These are phyloP conservation scores for Drosophila teissieri DNA, from an alignment of 1,140 invertebrate species.

Conservation along the genomic window DNA sequence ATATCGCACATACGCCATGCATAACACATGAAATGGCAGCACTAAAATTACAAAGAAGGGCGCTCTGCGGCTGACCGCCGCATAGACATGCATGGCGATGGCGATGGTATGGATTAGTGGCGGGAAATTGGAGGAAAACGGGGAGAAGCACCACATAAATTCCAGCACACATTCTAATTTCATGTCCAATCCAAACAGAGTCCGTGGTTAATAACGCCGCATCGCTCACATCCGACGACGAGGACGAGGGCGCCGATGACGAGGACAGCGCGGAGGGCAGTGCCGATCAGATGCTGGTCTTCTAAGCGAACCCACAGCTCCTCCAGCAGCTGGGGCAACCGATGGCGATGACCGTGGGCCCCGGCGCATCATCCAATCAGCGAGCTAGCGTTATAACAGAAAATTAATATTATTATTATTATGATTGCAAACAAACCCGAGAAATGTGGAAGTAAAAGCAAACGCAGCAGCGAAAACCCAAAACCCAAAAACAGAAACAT, in stretches of 20 bases:
- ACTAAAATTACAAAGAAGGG: background rate
- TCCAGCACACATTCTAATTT: conserved; percentile 58
- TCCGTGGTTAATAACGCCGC: conserved; percentile 87
- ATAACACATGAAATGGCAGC: conserved; percentile 30
- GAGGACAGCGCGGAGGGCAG: conserved; percentile 90
- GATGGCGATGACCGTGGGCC: conserved; percentile 46
- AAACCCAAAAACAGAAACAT: conserved; percentile 48
- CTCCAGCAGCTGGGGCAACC: conserved; percentile 12
- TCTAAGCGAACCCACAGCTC: conserved; percentile 85
- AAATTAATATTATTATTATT: conserved; percentile 73
- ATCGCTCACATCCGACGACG: conserved; percentile 87
- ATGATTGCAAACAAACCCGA: conserved; percentile 47
- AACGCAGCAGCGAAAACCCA: conserved; percentile 28
- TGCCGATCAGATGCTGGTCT: conserved; percentile 91
- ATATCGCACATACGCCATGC: conserved; percentile 60
- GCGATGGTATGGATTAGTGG: conserved; percentile 15
- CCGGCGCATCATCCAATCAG: conserved; percentile 68
- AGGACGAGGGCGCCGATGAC: conserved; percentile 89
- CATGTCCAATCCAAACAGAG: conserved; percentile 84
- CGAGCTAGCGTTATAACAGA: conserved; percentile 60
- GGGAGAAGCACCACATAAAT: background rate
- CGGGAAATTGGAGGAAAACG: background rate
- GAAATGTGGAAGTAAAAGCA: conserved; percentile 35
- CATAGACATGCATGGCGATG: conserved; percentile 5
- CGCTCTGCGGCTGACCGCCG: conserved; percentile 16